phyloP scores from a whole-genome alignment of 2,888 invertebrate genomes.

The Eupithecia exiguata region DNA sequence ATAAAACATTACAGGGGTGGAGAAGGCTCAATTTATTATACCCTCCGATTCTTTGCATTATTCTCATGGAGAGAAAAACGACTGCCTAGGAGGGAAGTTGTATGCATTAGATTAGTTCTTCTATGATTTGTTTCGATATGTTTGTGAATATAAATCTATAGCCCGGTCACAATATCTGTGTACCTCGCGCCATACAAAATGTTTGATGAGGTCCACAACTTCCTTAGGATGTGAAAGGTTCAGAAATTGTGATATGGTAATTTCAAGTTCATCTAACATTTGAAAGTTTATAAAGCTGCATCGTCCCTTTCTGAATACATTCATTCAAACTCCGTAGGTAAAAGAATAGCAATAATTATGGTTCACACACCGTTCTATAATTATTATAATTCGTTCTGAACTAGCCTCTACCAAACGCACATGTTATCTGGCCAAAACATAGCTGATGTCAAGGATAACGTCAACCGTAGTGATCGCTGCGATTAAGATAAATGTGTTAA shows the following conservation, averaged over 20 bases:
- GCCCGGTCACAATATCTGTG: no score
- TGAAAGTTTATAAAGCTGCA: no score
- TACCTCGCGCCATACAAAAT: no score
- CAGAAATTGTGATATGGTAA: no score
- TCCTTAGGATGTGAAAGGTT: no score
- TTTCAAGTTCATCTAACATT: no score
- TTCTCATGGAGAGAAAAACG: slow-evolving; percentile 65
- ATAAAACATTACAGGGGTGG: slow-evolving; percentile 66
- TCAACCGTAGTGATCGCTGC: neutral
- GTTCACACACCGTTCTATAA: no score
- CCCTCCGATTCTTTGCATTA: slow-evolving; percentile 77
- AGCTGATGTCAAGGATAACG: neutral
- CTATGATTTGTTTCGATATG: neutral
- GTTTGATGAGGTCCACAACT: no score
- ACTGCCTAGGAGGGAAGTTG: slow-evolving; percentile 74
- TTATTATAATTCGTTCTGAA: no score
- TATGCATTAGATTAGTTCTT: neutral
- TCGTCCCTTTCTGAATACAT: no score
- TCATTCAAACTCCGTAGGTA: neutral
- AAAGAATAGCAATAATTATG: neutral
- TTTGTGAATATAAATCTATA: no score
- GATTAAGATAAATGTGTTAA: neutral
- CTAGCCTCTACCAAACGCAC: neutral
- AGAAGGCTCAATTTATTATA: slow-evolving; percentile 68
- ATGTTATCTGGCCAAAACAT: neutral